A percentile compares a stretch with the other conserved stretches of the same genome.
phyloP scores from a whole-genome alignment of 64 coral and sea anemone species.

The Trachythela sp. region DNA sequence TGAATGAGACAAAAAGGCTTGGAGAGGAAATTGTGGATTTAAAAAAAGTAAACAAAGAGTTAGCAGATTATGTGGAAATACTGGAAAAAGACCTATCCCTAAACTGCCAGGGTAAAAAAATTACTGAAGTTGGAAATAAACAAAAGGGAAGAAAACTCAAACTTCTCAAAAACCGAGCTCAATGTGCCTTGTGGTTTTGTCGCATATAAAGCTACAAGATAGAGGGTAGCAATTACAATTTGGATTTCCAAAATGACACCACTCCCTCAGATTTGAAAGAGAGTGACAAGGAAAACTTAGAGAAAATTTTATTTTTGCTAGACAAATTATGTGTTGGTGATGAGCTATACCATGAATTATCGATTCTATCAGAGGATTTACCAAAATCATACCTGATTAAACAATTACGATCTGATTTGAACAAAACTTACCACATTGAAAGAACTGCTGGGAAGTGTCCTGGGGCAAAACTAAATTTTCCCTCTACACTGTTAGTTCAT shows the following conservation, averaged over 20 bases:
- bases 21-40: not conserved
- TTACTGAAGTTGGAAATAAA: conserved; percentile 17
- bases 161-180: conserved; percentile 20
- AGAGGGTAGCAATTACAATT: not conserved
- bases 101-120: conserved; percentile 29
- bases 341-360: not conserved
- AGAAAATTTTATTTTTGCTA: not conserved
- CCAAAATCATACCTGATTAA: not conserved
- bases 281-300: not conserved
- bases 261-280: not conserved
- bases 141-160: conserved; percentile 40
- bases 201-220: not conserved
- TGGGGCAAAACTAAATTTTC: not conserved
- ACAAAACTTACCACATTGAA: conserved; percentile 9
- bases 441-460: not conserved
- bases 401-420: not conserved
- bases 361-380: not conserved
- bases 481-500: not conserved
- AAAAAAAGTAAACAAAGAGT: not conserved
- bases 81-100: not conserved
- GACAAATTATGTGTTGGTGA: not conserved
- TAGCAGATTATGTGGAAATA: conserved; percentile 13
- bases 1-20: not conserved
- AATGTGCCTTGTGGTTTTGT: conserved; percentile 5
- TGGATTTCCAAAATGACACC: not conserved